Evolutionary conservation across 2,888 invertebrate species (phyloP).

Genomic region (Rhogogaster chlorosoma): DNA sequence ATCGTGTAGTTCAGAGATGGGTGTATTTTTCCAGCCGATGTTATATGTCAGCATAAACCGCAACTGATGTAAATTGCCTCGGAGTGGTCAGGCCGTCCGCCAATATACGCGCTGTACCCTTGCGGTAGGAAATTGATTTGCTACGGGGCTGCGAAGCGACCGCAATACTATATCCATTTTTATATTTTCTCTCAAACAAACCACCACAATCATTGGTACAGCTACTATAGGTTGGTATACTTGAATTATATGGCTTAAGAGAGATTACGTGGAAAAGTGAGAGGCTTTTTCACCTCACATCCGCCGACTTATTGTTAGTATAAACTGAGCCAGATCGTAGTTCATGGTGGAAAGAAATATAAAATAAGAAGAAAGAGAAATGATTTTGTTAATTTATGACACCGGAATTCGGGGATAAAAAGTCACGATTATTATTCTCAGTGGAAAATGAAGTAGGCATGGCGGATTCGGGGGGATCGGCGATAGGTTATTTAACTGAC

Average conservation of each 20-base stretch:
- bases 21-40: not conserved
- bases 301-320: not conserved
- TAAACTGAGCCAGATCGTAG: not conserved
- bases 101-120: conserved; percentile 29
- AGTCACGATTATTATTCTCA: not conserved
- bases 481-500: not conserved
- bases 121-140: conserved; percentile 32
- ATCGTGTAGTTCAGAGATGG: not conserved
- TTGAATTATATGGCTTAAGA: not conserved
- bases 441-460: not conserved
- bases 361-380: not conserved
- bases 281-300: not conserved
- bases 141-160: not conserved
- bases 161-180: not conserved
- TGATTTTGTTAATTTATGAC: not conserved
- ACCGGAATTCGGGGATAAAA: not conserved
- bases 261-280: not conserved
- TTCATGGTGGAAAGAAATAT: not conserved
- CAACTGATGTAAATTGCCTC: conserved; percentile 28
- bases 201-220: not conserved
- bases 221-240: not conserved
- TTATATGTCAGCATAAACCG: not conserved
- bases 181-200: not conserved
- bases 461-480: not conserved
- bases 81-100: conserved; percentile 12